Evolutionary conservation across 2,113 vertebrate species (phyloP), one percentile per base, ranked within the genome.

Genomic region (Cryptomyrus ogoouensis): DNA sequence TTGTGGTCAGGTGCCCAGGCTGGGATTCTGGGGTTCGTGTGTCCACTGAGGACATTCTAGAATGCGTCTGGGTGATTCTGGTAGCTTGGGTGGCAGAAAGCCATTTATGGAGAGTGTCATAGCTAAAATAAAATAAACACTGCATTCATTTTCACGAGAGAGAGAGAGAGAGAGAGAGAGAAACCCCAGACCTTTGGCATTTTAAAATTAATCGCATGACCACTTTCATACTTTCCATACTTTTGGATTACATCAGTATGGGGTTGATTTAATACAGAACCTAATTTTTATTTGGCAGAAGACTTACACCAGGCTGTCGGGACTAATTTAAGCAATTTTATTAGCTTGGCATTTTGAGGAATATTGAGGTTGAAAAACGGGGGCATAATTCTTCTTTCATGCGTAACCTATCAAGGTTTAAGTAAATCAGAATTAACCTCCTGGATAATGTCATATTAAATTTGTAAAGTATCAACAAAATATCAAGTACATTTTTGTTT

Each of bases 271-370:
- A 56, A 70, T 90, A 90, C 91, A 88, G 92, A 92, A 92, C 19
- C 50, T 88, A 91, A 89, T 90, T 92, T 56, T 90, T 87, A 80
- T 87, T 83, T 87, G 91, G 86, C 89, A 90, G 90, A 92, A 93
- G 91, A 92, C 90, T 91, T 92, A 92, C 91, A 91, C 88, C 74
- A 90, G 83, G 83, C 92, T 91, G 91, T 89, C 89, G 24, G 86
- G 91, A 93, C 91, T 94, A 94, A 94, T 93, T 94, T 92, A 91
- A 93, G 83, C 35, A 80, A 80, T 80, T 80, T 42, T 42, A 80
- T 80, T 80, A 80, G 74, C 80, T 53, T 90, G 92, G 39, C 19
- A 7, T 47, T 84, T 84, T 84, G 21, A 84, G 83, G 21, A 84
- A 84, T 84, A 84, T 47, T 84, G 44, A 47, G 44, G 24, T 46